Evolutionary conservation across 2,888 invertebrate species (phyloP), one percentile per base, ranked within the genome.

Genomic region (Hyposoter dolosus): DNA sequence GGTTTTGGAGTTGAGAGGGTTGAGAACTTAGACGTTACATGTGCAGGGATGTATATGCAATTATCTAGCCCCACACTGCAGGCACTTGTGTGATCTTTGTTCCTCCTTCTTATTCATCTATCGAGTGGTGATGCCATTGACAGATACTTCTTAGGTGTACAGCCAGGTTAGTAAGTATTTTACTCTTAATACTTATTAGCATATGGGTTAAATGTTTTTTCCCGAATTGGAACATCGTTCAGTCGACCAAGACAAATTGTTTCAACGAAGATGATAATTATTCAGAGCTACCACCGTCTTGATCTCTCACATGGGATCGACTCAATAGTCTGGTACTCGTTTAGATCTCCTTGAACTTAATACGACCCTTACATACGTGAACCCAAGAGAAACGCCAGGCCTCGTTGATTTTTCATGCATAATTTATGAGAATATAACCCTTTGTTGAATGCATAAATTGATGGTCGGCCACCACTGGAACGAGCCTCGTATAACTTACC

Each of bases 331-430:
- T 69, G 85, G 63, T 75, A 53, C 85, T 78, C 82, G 82, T 74
- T 85, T 69, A 75, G 75, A 79, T 82, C 82, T 85, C 82, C 85
- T 85, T 85, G 85, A 85, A 82, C 69, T 85, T 82, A 85, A 82
- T 82, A 72, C 79, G 56, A 32, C 45, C 72, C 65, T n/a, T 45
- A 43, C 19, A n/a, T 45, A 28, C 19, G 17, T 28, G 28, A 32
- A 43, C 50, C 50, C 28, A 69, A 60, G 56, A 69, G 53, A 79
- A 79, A 79, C 56, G 69, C 69, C 78, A 60, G 84, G 75, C 68
- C 78, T 85, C 82, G 85, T 85, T 85, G 85, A 82, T 85, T 85
- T 82, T 85, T 85, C 85, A 85, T 85, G 82, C 85, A 85, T 85
- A 85, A 85, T 85, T 85, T 79, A 82, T 85, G 82, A 82, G 82